Evolutionary conservation across 2,888 invertebrate genomes (phyloP).

Genomic region (Tiliacea aurago): DNA sequence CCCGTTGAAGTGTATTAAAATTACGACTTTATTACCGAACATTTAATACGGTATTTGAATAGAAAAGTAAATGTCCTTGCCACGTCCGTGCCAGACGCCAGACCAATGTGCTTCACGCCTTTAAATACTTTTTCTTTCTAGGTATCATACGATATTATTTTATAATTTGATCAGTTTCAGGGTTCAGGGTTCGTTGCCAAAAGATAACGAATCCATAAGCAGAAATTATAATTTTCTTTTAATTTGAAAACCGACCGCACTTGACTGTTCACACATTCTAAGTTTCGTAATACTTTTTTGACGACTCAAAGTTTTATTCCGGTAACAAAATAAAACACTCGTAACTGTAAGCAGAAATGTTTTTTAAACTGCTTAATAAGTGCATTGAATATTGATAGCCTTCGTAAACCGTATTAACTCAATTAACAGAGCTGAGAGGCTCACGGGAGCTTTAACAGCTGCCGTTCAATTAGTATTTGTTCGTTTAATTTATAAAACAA

Average conservation of each 20-base stretch:
- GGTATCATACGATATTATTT: neutral
- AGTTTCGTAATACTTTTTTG: neutral
- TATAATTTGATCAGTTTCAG: neutral
- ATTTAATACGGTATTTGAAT: too few relatives aligned
- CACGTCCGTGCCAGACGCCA: too few relatives aligned
- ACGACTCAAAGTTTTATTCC: neutral
- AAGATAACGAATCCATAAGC: neutral
- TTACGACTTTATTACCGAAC: too few relatives aligned
- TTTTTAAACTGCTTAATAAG: slow-evolving; percentile 29
- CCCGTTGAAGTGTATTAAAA: too few relatives aligned
- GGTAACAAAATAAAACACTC: neutral
- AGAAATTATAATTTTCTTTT: neutral
- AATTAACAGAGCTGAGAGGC: slow-evolving; percentile 48
- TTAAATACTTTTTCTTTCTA: too few relatives aligned
- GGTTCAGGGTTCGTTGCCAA: neutral
- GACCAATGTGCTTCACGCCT: too few relatives aligned
- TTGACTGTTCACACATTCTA: too few relatives aligned
- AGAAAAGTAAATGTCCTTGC: too few relatives aligned
- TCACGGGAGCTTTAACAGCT: slow-evolving; percentile 49
- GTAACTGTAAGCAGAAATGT: neutral
- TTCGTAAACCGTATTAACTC: slow-evolving; percentile 46
- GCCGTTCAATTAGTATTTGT: slow-evolving; percentile 29
- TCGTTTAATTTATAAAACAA: slow-evolving; percentile 25
- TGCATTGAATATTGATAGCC: slow-evolving; percentile 48
- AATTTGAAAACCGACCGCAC: too few relatives aligned